Evolutionary conservation across 2,113 vertebrate species (phyloP).

Genomic region (Catagonus wagneri): DNA sequence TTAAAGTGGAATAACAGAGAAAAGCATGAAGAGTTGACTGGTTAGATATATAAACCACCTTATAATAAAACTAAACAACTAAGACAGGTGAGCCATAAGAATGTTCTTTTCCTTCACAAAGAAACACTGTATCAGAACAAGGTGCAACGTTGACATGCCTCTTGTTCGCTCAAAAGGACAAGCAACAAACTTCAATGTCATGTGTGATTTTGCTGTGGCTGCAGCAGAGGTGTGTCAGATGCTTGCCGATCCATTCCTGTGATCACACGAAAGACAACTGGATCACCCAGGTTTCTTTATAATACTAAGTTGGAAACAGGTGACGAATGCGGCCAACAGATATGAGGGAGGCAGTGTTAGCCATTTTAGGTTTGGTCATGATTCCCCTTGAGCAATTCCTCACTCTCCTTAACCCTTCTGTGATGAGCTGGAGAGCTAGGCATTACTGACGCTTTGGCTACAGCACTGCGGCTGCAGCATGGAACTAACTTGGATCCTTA

Average conservation of each 20-base stretch:
- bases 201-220: not conserved
- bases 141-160: not conserved
- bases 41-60: not conserved
- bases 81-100: not conserved
- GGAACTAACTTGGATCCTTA: not conserved
- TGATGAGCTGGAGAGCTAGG: not conserved
- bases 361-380: not conserved
- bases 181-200: not conserved
- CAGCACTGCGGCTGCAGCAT: not conserved
- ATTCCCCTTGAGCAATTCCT: not conserved
- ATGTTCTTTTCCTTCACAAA: constrained; percentile 20
- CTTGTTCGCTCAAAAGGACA: not conserved
- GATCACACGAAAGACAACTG: not conserved
- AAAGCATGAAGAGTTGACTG: not conserved
- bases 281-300: not conserved
- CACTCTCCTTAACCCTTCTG: not conserved
- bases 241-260: not conserved
- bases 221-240: not conserved
- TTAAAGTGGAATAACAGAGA: not conserved
- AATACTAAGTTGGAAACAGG: not conserved
- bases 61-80: not conserved
- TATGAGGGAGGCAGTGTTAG: not conserved
- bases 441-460: not conserved
- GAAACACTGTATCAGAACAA: not conserved
- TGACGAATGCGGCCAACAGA: not conserved